These are phyloP conservation scores for Pseudochirops corinnae DNA, from an alignment of 2,797 vertebrate species.

Conservation along the genomic window DNA sequence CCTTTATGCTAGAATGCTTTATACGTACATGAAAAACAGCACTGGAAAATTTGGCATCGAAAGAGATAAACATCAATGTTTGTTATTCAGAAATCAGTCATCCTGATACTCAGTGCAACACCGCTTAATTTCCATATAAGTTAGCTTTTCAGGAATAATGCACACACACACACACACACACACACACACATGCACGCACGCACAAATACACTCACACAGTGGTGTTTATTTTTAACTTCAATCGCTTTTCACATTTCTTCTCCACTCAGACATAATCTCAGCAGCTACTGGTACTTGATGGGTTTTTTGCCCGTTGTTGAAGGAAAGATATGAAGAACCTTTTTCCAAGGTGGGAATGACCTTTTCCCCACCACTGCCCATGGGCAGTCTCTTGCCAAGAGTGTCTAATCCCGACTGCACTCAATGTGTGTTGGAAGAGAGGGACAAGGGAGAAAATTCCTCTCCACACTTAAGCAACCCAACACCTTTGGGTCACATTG, in stretches of 20 bases:
- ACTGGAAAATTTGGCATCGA: neutral
- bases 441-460: conserved; percentile 74
- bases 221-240: neutral
- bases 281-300: conserved; percentile 64
- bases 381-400: conserved; percentile 64
- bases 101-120: neutral
- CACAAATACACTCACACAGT: neutral
- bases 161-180: neutral
- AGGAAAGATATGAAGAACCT: conserved; percentile 64
- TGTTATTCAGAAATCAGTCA: neutral
- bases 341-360: conserved; percentile 54
- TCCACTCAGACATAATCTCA: conserved; percentile 58
- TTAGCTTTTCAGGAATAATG: neutral
- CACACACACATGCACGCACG: neutral
- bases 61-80: neutral
- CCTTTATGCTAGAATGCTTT: neutral
- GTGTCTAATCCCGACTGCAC: conserved; percentile 64
- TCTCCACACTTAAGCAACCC: conserved; percentile 74
- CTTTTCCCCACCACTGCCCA: conserved; percentile 66
- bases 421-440: conserved; percentile 71
- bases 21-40: neutral
- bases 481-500: conserved; percentile 73
- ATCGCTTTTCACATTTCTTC: neutral
- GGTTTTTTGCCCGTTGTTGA: conserved; percentile 74
- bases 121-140: neutral